Evolutionary conservation across 2,888 invertebrate genomes (phyloP), one percentile per base, ranked within the genome.

Genomic region (Cheiracanthium punctorium): DNA sequence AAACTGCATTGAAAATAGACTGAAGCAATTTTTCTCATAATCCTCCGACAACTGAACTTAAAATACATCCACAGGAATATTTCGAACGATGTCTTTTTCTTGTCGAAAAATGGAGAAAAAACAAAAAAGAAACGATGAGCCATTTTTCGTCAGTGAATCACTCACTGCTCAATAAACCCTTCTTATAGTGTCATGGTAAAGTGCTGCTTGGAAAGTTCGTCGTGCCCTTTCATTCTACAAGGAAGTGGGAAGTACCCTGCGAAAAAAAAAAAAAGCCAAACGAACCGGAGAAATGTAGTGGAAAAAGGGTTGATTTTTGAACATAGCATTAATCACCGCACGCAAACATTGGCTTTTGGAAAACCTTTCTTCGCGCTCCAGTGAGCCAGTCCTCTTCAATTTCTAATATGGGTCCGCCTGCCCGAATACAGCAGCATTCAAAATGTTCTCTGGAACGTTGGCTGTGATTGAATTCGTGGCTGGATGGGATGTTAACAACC

Each of bases 261-360:
- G 58, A 58, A 48, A 37, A 37, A 37, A 37, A n/a, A n/a, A n/a
- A n/a, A n/a, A n/a, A 48, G 48, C 24, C 24, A 58, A 58, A 58
- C 58, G 58, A 58, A 58, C 58, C 58, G 58, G 58, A 58, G 58
- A 58, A 58, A 24, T 58, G 5, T 58, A 12, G 58, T 58, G 58
- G 58, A 58, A 58, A 58, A 24, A 58, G 24, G 12, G 24, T 58
- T 24, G 1, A 2, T 58, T n/a, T 2, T 24, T 5, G 5, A 7
- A 20, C 58, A 58, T 4, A 4, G 58, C 58, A 58, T 58, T 58
- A 58, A 58, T 58, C 58, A 58, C 58, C 24, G 58, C 58, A 58
- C 58, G 58, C 58, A 58, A 58, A 58, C 43, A 17, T 48, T 17
- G 43, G 17, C n/a, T n/a, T n/a, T 17, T 14, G 14, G 1, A 17